Conservation (phyloP, 2,113 vertebrate genomes). For the Brachyistius frenatus region DNA sequence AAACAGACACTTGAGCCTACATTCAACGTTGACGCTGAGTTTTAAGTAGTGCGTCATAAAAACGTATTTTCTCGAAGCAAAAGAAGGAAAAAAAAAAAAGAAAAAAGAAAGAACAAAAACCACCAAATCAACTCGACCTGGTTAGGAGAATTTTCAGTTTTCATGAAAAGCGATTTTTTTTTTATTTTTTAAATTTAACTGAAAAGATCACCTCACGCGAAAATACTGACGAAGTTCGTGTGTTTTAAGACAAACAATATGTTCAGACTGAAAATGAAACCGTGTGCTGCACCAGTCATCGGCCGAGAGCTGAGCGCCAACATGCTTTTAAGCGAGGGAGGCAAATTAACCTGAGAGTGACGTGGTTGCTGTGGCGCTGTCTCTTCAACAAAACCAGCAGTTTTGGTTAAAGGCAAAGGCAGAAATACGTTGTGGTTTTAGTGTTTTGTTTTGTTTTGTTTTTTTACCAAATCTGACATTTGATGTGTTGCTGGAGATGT, state of each 20-base stretch:
- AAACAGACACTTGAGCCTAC: neutral
- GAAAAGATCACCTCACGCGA: conserved; percentile 1
- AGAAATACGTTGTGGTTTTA: neutral
- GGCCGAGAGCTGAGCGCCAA: conserved; percentile 42
- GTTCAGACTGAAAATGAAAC: conserved; percentile 23
- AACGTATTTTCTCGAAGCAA: neutral
- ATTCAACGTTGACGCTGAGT: neutral
- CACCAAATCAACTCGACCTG: neutral
- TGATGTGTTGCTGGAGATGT: neutral
- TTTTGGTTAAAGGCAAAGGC: neutral
- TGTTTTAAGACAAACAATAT: conserved; percentile 34
- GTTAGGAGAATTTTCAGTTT: neutral
- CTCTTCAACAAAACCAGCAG: conserved; percentile 41
- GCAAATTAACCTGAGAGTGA: conserved; percentile 62
- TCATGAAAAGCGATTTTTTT: neutral
- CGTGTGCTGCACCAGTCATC: conserved; percentile 26
- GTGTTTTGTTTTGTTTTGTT: neutral
- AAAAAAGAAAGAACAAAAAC: too few species aligned
- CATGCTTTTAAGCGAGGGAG: conserved; percentile 46
- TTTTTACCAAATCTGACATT: too few species aligned
- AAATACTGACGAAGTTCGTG: neutral
- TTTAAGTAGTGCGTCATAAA: neutral
- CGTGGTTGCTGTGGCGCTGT: conserved; percentile 42
- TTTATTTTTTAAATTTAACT: neutral
- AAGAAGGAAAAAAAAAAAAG: too few species aligned